phyloP scores from a whole-genome alignment of 1,140 invertebrate genomes.

The Trachymyrmex septentrionalis region DNA sequence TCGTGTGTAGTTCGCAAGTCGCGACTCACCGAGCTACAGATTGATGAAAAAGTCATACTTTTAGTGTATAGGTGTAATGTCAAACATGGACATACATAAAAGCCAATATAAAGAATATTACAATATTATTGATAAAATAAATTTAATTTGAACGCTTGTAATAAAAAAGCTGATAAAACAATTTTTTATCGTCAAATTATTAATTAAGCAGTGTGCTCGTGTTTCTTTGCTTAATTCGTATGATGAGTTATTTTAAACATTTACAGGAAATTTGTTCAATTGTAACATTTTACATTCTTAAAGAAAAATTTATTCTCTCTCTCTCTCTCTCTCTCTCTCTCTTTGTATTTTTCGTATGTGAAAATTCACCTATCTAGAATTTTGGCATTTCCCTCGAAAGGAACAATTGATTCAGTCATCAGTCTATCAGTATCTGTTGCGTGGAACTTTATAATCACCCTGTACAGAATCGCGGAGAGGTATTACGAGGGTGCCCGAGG shows the following conservation, averaged over 20 bases:
- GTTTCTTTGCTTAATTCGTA: neutral
- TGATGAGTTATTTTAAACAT: neutral
- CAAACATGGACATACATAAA: neutral
- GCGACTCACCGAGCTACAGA: constrained; percentile 43
- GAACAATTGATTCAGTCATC: constrained; percentile 36
- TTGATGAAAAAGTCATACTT: constrained; percentile 69
- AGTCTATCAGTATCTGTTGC: constrained; percentile 64
- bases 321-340: too few relatives aligned
- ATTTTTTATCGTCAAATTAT: neutral
- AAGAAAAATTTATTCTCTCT: too few relatives aligned
- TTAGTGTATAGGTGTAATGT: neutral
- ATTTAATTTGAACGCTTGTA: neutral
- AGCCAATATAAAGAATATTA: neutral
- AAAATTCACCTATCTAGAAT: neutral
- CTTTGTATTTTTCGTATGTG: neutral
- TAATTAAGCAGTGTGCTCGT: neutral
- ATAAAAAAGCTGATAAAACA: neutral
- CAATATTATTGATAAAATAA: constrained; percentile 25
- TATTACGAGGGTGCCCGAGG: constrained; percentile 59
- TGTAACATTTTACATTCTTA: neutral
- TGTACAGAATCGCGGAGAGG: constrained; percentile 72
- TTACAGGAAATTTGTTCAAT: neutral
- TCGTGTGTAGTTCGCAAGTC: constrained; percentile 63
- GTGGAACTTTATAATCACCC: constrained; percentile 80
- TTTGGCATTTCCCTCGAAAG: neutral